These are phyloP conservation scores for Pollenia griseotomentosa DNA, from an alignment of 2,888 invertebrate genomes.

Conservation along the genomic window DNA sequence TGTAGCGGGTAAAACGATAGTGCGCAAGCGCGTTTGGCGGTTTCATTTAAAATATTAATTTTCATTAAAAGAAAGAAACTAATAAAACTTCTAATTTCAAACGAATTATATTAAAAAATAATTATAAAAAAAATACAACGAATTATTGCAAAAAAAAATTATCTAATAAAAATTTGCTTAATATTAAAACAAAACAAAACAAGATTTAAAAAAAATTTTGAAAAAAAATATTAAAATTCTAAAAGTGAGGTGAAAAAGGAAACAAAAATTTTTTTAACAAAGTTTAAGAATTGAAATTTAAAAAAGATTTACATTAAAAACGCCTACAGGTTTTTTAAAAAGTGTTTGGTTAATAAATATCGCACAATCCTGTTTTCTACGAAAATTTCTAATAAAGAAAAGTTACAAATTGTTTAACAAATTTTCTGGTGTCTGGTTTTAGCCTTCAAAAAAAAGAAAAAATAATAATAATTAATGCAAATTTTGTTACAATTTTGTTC, in stretches of 20 bases:
- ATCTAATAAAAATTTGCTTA: not conserved
- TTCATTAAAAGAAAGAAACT: slow-evolving; percentile 18
- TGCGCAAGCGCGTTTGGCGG: slow-evolving; percentile 74
- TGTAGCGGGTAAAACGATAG: slow-evolving; percentile 71
- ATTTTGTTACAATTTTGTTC: slow-evolving; percentile 58
- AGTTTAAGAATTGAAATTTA: too few relatives aligned
- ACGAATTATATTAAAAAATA: slow-evolving; percentile 27
- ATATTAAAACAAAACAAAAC: not conserved
- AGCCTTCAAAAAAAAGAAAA: slow-evolving; percentile 26
- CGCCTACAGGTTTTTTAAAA: too few relatives aligned
- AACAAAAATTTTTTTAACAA: too few relatives aligned
- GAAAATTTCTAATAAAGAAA: not conserved
- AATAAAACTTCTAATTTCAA: slow-evolving; percentile 42
- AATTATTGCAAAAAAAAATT: not conserved
- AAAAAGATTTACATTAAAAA: too few relatives aligned
- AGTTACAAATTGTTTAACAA: slow-evolving; percentile 1
- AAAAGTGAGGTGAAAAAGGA: too few relatives aligned
- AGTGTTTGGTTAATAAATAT: not conserved
- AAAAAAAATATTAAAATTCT: too few relatives aligned
- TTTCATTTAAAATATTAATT: slow-evolving; percentile 42
- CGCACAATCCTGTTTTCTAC: not conserved
- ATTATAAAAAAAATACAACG: slow-evolving; percentile 5
- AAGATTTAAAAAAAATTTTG: too few relatives aligned
- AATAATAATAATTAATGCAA: slow-evolving; percentile 49
- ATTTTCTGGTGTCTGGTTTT: slow-evolving; percentile 6